Evolutionary conservation across 2,113 vertebrate species (phyloP).

Genomic region (Burhinus bistriatus): DNA sequence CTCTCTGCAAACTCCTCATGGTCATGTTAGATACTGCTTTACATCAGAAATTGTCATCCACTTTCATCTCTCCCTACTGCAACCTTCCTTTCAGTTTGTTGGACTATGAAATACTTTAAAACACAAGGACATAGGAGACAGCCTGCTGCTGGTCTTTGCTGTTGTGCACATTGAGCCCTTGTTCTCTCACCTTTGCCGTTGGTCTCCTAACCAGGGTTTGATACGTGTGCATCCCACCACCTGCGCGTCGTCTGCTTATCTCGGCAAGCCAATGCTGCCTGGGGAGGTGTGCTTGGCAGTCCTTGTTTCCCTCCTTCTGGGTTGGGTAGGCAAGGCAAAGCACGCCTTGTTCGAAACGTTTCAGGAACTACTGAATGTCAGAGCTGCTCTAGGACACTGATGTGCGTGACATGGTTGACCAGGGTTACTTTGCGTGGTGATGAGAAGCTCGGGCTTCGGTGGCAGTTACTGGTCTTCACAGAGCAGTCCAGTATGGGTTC

Average conservation of each 20-base stretch:
- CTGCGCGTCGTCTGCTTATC: not conserved
- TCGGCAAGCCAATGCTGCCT: not conserved
- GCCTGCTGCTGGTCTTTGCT: not conserved
- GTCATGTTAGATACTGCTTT: not conserved
- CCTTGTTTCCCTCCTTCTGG: not conserved
- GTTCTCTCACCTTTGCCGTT: not conserved
- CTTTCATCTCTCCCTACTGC: not conserved
- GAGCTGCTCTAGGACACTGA: rapidly evolving
- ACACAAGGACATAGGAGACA: not conserved
- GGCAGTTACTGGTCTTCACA: not conserved
- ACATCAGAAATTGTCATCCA: not conserved
- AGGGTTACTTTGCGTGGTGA: not conserved
- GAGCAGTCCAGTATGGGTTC: not conserved
- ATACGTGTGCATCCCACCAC: not conserved
- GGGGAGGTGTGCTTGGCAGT: not conserved
- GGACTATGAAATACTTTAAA: not conserved
- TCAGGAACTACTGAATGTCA: not conserved
- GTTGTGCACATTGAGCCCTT: not conserved
- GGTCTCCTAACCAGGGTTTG: not conserved
- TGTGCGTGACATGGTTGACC: not conserved
- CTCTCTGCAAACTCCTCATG: not conserved
- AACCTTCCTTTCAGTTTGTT: not conserved
- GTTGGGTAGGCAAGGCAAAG: not conserved
- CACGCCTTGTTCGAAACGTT: no score
- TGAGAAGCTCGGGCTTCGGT: not conserved